Percentiles rank a stretch among this genome's conserved stretches.
phyloP scores from a whole-genome alignment of 2,888 invertebrate genomes.

The Yponomeuta cagnagella region DNA sequence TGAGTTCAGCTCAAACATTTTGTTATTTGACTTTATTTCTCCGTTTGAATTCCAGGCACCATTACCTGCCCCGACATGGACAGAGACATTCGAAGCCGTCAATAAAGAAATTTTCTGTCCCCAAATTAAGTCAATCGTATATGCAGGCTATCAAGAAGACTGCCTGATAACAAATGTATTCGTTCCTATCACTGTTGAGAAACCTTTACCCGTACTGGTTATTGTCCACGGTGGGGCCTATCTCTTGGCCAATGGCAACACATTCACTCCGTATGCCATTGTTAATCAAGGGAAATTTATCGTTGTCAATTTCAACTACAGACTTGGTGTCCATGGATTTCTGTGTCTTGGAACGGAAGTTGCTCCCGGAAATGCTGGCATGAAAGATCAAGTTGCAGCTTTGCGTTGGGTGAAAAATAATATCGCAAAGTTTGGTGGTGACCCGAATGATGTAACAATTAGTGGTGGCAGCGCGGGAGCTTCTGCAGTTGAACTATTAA shows the following conservation, averaged over 20 bases:
- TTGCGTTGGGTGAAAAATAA: slow-evolving; percentile 45
- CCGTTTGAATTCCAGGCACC: slow-evolving; percentile 10
- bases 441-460: slow-evolving; percentile 48
- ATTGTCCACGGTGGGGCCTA: slow-evolving; percentile 36
- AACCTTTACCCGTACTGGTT: slow-evolving; percentile 32
- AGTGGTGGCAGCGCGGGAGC: slow-evolving; percentile 47
- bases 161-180: slow-evolving; percentile 23
- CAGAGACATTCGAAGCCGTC: slow-evolving; percentile 7
- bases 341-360: slow-evolving; percentile 36
- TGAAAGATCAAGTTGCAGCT: slow-evolving; percentile 52
- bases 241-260: slow-evolving; percentile 24
- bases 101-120: slow-evolving; percentile 2
- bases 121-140: neutral
- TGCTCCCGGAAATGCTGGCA: slow-evolving; percentile 43
- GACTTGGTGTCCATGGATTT: slow-evolving; percentile 34
- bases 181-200: slow-evolving; percentile 28
- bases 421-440: slow-evolving; percentile 47
- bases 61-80: slow-evolving; percentile 12
- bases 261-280: slow-evolving; percentile 18
- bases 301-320: slow-evolving; percentile 29
- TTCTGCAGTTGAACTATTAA: slow-evolving; percentile 39
- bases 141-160: slow-evolving; percentile 3
- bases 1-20: too few relatives aligned
- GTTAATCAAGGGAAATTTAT: slow-evolving; percentile 23
- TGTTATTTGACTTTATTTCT: too few relatives aligned